phyloP scores from a whole-genome alignment of 2,113 vertebrate species.

The Cricetomys ansorgei region DNA sequence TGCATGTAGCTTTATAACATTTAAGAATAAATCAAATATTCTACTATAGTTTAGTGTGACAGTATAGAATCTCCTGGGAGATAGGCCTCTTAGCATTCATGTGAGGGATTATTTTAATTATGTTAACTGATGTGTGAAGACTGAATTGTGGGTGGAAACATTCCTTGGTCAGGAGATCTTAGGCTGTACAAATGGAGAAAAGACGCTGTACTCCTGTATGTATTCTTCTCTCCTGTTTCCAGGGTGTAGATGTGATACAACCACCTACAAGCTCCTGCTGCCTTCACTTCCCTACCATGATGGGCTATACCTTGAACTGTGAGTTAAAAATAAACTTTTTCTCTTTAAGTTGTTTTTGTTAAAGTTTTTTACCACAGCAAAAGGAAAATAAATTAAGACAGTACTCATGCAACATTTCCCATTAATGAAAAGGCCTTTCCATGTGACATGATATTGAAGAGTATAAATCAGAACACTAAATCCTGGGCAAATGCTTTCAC shows the following conservation, averaged over 20 bases:
- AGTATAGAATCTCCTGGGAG: neutral
- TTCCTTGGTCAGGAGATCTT: neutral
- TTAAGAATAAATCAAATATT: too few relatives aligned
- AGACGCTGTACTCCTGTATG: neutral
- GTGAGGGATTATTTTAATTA: neutral
- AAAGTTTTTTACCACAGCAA: neutral
- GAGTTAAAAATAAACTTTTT: neutral
- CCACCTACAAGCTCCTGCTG: neutral
- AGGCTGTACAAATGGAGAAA: neutral
- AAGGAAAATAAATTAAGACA: neutral
- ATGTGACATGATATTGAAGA: neutral
- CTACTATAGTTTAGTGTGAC: too few relatives aligned
- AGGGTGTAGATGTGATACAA: neutral
- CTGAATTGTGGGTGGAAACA: neutral
- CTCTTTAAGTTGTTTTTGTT: neutral
- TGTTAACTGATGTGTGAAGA: neutral
- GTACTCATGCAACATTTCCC: neutral
- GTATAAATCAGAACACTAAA: neutral
- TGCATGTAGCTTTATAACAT: too few relatives aligned
- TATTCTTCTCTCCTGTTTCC: neutral
- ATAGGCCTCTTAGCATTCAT: neutral
- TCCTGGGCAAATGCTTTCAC: neutral
- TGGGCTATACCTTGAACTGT: neutral
- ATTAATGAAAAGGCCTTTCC: conserved; percentile 16
- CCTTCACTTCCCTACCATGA: neutral